A percentile compares a stretch with the other conserved stretches of the same genome.
These are phyloP conservation scores for Xyrichtys novacula DNA, from an alignment of 2,797 vertebrate genomes.

Conservation along the genomic window DNA sequence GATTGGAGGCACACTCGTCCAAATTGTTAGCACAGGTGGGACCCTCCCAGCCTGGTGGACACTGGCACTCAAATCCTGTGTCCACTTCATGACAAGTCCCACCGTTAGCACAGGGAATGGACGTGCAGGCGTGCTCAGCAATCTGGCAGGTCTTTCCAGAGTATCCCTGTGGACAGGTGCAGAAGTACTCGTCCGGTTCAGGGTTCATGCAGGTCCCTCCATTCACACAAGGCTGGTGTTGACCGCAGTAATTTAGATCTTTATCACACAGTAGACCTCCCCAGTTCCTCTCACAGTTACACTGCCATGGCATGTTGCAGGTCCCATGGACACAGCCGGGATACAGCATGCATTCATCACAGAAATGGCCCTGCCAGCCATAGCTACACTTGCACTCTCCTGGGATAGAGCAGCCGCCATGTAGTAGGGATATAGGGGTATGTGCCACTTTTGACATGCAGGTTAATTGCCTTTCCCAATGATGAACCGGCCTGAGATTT, in stretches of 20 bases:
- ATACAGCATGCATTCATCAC: conserved; percentile 90
- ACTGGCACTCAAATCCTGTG: conserved; percentile 92
- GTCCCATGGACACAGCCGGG: conserved; percentile 96
- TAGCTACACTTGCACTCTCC: conserved; percentile 97
- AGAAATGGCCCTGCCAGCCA: conserved; percentile 95
- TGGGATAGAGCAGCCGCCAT: too few species aligned
- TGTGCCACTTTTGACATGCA: too few species aligned
- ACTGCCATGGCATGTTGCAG: conserved; percentile 92
- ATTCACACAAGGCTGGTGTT: conserved; percentile 92
- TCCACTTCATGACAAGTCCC: conserved; percentile 92
- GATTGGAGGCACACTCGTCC: conserved; percentile 91
- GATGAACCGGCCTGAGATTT: too few species aligned
- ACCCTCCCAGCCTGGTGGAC: conserved; percentile 92
- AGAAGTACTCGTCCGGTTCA: conserved; percentile 92
- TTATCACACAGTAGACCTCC: conserved; percentile 95
- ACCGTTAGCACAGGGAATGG: conserved; percentile 92
- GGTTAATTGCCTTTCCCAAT: too few species aligned
- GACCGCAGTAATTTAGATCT: conserved; percentile 98
- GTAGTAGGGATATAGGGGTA: too few species aligned
- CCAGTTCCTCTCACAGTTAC: conserved; percentile 97
- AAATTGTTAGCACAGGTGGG: conserved; percentile 92
- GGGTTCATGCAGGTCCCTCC: conserved; percentile 96
- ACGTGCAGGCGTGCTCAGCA: conserved; percentile 92
- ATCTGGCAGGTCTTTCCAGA: conserved; percentile 94
- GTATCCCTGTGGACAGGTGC: conserved; percentile 93